Base-by-base conservation (phyloP, 2,797 vertebrate genomes). In the Sternarchorhynchus goeldii region DNA sequence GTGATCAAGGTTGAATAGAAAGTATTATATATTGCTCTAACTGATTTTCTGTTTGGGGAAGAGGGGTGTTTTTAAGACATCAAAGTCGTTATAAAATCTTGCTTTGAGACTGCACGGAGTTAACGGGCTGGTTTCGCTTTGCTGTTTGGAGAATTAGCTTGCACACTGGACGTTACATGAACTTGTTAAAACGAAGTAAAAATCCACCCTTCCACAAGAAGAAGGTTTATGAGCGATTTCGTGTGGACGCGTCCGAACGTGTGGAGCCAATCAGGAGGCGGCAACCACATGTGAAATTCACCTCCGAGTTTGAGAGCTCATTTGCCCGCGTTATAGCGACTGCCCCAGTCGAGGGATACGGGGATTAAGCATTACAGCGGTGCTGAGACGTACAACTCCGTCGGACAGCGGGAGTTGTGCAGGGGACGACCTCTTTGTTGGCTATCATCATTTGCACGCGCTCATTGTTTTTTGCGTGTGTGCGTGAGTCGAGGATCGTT, bases 181-280 rank as follows among this genome's bases (percentile, higher is more conserved):
- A 74, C 16, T 63, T 64, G 73, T 63, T 70, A 73, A 68, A 69
- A 58, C 65, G 73, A 83, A 67, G 59, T 55, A 3, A 64, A 25
- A 68, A 62, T 65, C 62, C 56, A 63, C 62, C 77, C 68, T 69
- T 71, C 67, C 72, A 12, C 10, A 14, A 10, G 45, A 50, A 36
- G 57, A 63, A 69, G 77, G 67, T 45, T 63, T 66, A 45, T 56
- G 70, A 68, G 53, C 55, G 77, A 70, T 70, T 68, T 63, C 70
- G 57, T 58, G 57, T 68, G 56, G 71, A 74, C 63, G 71, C 57
- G 72, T 66, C 41, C 17, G 66, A 62, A 62, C 75, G 18, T 53
- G 67, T 31, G 3, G 65, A 82, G 74, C 86, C 86, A 87, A 87
- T 87, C 83, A 80, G 78, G 34, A 69, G 3, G 59, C 79, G 70